Percentiles rank a stretch among this genome's conserved stretches.
phyloP scores from a whole-genome alignment of 2,888 invertebrate genomes.

The Ellobium chinense region DNA sequence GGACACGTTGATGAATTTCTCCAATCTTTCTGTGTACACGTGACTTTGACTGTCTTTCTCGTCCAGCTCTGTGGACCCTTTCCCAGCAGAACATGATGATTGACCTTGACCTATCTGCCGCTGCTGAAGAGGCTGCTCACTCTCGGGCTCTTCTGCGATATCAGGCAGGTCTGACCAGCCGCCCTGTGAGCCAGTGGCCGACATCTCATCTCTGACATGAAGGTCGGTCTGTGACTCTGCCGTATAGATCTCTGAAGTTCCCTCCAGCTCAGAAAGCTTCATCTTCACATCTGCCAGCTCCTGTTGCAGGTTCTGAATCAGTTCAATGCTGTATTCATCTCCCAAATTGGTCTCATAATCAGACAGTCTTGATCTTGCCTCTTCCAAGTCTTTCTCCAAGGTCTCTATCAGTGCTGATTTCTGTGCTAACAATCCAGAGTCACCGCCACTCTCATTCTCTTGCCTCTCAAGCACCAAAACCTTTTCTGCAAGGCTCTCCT shows the following conservation, averaged over 20 bases:
- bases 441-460: background rate
- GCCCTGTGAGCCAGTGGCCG: background rate
- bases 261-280: conserved; percentile 34
- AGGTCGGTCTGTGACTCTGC: background rate
- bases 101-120: background rate
- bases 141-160: conserved; percentile 30
- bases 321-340: conserved; percentile 32
- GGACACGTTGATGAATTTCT: conserved; percentile 16
- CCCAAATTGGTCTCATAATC: conserved; percentile 35
- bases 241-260: background rate
- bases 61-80: background rate
- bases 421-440: background rate
- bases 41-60: background rate
- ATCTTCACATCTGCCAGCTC: conserved; percentile 37
- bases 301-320: conserved; percentile 40
- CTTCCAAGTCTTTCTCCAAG: conserved; percentile 1
- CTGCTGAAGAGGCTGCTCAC: background rate
- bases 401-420: conserved; percentile 2
- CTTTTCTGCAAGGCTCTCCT: conserved; percentile 15
- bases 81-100: background rate
- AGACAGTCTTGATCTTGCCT: conserved; percentile 6
- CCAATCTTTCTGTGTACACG: conserved; percentile 32
- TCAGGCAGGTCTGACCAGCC: conserved; percentile 38
- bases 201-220: background rate
- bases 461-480: conserved; percentile 11